phyloP scores from a whole-genome alignment of 2,888 invertebrate species.

The Ophonus ardosiacus region DNA sequence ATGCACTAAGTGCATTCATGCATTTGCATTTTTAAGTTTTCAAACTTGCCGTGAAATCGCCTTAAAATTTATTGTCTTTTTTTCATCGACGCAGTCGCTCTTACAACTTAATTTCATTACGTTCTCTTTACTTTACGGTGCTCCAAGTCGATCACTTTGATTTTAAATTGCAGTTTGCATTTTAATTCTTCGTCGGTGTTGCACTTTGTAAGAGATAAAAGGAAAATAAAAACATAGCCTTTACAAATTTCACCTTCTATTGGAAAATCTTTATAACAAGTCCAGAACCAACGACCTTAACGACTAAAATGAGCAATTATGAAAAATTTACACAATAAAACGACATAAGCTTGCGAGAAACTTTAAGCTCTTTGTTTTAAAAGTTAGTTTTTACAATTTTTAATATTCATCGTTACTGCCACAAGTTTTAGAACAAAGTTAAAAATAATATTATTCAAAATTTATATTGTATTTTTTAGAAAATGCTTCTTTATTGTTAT shows the following conservation, averaged over 20 bases:
- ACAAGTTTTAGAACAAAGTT: no score
- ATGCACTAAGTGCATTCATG: conserved; percentile 58
- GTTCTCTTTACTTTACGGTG: conserved; percentile 32
- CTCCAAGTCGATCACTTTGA: conserved; percentile 39
- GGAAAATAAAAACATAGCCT: neutral
- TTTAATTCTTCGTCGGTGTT: conserved; percentile 24
- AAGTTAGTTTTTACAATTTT: no score
- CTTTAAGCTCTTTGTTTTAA: neutral
- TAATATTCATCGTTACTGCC: no score
- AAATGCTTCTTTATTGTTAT: no score
- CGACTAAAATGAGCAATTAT: neutral
- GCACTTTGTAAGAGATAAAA: conserved; percentile 3
- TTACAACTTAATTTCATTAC: conserved; percentile 47
- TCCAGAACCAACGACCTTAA: neutral
- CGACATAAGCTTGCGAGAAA: neutral
- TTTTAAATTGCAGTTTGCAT: conserved; percentile 49
- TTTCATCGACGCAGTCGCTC: conserved; percentile 23
- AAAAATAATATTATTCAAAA: no score
- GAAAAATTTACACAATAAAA: neutral
- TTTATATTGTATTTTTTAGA: no score
- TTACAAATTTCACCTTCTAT: neutral
- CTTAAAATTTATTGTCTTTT: conserved; percentile 57
- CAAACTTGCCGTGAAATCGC: conserved; percentile 54
- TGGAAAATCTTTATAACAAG: neutral
- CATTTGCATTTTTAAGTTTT: conserved; percentile 58